Conservation (phyloP, 2,113 vertebrate genomes). For the Ranitomeya variabilis region DNA sequence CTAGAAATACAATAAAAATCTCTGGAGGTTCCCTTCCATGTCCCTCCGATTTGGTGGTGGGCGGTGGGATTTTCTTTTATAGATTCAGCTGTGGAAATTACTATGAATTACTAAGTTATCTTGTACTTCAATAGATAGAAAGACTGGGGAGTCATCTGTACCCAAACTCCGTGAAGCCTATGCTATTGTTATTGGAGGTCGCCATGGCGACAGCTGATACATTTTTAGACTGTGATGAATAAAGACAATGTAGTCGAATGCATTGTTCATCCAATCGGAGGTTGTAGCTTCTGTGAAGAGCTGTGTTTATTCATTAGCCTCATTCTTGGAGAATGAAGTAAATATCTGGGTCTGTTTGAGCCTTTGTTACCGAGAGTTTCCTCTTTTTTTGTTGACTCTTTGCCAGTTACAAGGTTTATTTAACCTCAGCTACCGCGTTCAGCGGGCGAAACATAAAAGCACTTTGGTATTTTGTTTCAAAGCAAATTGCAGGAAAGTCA, state of each 20-base stretch:
- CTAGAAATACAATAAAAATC: neutral
- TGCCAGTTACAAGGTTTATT: constrained; percentile 13
- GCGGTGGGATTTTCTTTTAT: neutral
- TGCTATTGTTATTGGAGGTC: neutral
- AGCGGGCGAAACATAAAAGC: neutral
- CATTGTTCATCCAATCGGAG: neutral
- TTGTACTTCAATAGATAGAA: neutral
- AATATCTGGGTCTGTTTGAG: neutral
- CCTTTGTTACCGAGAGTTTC: neutral
- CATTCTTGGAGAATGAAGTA: neutral
- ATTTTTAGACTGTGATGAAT: constrained; percentile 16
- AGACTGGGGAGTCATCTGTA: neutral
- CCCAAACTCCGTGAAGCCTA: constrained; percentile 1
- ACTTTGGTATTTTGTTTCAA: neutral
- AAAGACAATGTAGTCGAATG: neutral
- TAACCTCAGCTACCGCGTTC: neutral
- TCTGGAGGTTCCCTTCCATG: neutral
- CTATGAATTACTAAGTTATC: neutral
- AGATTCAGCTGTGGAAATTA: neutral
- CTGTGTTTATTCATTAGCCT: neutral
- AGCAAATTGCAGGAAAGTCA: neutral
- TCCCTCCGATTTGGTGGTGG: neutral
- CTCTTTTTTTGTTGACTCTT: neutral
- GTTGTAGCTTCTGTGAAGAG: neutral
- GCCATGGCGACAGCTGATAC: neutral